Percentiles rank a stretch among this genome's conserved stretches.
These are phyloP conservation scores for Chaetoderma sp. DNA, from an alignment of 2,888 invertebrate species.

Conservation along the genomic window DNA sequence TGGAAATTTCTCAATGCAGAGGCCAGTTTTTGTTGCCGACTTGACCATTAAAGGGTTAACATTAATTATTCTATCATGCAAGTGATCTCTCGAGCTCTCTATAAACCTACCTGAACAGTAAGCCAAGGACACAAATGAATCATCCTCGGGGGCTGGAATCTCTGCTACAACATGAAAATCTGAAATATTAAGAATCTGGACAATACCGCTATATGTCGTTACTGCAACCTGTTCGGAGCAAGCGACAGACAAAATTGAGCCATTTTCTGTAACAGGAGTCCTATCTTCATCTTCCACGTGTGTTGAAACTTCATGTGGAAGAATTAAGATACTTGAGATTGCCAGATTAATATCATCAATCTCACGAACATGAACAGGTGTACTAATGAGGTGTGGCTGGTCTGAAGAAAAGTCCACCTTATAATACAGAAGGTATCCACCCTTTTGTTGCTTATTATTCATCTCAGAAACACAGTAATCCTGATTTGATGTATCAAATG, in stretches of 20 bases:
- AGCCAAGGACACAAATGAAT: conserved; percentile 81
- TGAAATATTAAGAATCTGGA: conserved; percentile 80
- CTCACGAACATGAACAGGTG: conserved; percentile 72
- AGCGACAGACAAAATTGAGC: neutral
- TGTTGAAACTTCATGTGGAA: conserved; percentile 54
- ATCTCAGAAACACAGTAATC: neutral
- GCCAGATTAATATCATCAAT: conserved; percentile 42
- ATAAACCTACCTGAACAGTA: conserved; percentile 84
- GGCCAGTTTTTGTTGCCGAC: no score
- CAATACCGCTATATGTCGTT: conserved; percentile 81
- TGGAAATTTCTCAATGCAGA: no score
- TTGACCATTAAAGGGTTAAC: no score
- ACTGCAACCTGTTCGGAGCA: conserved; percentile 75
- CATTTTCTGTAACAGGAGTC: conserved; percentile 7
- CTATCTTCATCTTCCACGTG: conserved; percentile 54
- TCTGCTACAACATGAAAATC: conserved; percentile 79
- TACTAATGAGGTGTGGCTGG: conserved; percentile 72
- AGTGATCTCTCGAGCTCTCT: no score
- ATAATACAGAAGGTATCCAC: conserved; percentile 74
- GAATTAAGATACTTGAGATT: conserved; percentile 48
- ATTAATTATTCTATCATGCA: neutral
- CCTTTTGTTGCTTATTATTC: conserved; percentile 4
- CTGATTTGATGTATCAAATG: no score
- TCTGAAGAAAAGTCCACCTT: conserved; percentile 73
- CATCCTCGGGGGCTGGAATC: conserved; percentile 65